Evolutionary conservation across 2,113 vertebrate genomes (phyloP).

Genomic region (Phalacrocorax carbo): DNA sequence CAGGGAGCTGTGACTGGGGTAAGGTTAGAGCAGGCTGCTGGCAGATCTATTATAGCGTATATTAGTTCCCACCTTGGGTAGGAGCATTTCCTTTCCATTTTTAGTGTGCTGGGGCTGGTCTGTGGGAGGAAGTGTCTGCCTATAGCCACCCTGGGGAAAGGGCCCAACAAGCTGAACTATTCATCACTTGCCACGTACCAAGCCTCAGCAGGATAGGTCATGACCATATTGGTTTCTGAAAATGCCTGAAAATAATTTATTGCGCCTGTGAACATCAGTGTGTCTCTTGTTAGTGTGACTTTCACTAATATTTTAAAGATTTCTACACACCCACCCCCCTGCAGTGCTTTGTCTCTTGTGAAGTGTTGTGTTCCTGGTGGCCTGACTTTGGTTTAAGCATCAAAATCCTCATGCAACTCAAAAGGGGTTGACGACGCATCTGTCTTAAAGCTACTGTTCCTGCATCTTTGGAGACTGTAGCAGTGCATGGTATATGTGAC

Average conservation of each 20-base stretch:
- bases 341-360: not conserved
- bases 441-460: not conserved
- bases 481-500: not conserved
- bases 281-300: not conserved
- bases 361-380: not conserved
- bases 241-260: not conserved
- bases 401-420: not conserved
- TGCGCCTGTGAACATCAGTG: not conserved
- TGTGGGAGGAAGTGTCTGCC: not conserved
- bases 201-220: not conserved
- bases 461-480: not conserved
- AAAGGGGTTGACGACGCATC: not conserved
- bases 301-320: not conserved
- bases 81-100: not conserved
- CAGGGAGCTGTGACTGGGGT: not conserved
- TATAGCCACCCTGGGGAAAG: not conserved
- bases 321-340: too few relatives aligned
- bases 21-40: not conserved
- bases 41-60: fast-evolving
- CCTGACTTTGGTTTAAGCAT: not conserved
- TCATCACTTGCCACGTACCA: not conserved
- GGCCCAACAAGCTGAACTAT: not conserved
- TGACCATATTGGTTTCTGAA: not conserved
- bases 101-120: not conserved
- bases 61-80: not conserved